These are phyloP conservation scores for Calameuta pallipes DNA, from an alignment of 2,888 invertebrate species.

Conservation along the genomic window DNA sequence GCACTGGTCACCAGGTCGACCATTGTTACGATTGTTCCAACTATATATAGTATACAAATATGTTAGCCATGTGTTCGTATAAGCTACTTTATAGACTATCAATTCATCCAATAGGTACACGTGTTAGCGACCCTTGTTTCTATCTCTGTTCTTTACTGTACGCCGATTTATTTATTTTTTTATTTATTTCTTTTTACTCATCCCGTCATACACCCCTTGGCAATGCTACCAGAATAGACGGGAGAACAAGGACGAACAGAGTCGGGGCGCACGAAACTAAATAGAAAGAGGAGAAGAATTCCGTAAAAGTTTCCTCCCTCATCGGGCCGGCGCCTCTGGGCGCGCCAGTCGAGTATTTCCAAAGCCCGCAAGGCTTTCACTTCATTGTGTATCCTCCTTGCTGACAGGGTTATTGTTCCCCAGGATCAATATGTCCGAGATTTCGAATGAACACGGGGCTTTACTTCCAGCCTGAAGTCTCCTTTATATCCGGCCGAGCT, in stretches of 20 bases:
- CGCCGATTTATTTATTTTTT: not conserved
- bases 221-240: not conserved
- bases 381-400: not conserved
- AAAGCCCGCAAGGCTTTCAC: not conserved
- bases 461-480: not conserved
- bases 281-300: not conserved
- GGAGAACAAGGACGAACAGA: not conserved
- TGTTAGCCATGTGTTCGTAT: not conserved
- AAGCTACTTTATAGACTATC: not conserved
- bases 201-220: not conserved
- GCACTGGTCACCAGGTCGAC: not conserved
- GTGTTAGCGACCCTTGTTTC: not conserved
- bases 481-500: not conserved
- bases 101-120: not conserved
- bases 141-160: not conserved
- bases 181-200: not conserved
- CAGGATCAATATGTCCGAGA: not conserved
- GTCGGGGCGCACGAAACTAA: not conserved
- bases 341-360: not conserved
- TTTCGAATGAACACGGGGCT: not conserved
- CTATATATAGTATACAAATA: not conserved
- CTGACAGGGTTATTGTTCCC: not conserved
- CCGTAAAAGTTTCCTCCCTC: not conserved
- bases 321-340: not conserved
- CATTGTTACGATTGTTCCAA: not conserved